Percentiles rank a stretch among this genome's conserved stretches.
Conservation (phyloP, 1,140 invertebrate species). For the Conus ventricosus region DNA sequence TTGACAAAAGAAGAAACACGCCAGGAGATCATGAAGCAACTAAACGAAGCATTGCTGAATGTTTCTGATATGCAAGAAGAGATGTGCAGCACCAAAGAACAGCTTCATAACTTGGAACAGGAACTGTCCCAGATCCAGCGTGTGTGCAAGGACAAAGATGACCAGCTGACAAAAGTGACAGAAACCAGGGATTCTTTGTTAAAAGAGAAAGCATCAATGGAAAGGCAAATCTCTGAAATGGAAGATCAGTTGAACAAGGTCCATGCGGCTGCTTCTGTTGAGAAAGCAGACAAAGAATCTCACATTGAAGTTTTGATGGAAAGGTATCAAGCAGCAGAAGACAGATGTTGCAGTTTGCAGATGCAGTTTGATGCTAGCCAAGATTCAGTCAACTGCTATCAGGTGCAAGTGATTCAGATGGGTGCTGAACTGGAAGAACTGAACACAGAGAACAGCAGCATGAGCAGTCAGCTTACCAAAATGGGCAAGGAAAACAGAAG, state of each 20-base stretch:
- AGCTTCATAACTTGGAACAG: not conserved
- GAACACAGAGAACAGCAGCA: not conserved
- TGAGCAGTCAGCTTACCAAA: not conserved
- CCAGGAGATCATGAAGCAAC: not conserved
- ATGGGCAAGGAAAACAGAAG: not conserved
- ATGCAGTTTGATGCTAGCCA: not conserved
- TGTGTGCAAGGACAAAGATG: slow-evolving; percentile 19
- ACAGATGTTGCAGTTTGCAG: slow-evolving; percentile 2
- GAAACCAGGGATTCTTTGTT: not conserved
- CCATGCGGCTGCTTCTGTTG: not conserved
- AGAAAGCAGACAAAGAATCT: not conserved
- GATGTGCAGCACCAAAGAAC: not conserved
- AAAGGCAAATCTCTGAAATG: not conserved
- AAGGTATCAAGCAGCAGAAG: not conserved
- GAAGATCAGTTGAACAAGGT: not conserved
- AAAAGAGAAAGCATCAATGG: not conserved
- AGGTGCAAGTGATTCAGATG: slow-evolving; percentile 6
- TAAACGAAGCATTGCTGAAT: not conserved
- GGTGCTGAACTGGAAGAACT: slow-evolving; percentile 20
- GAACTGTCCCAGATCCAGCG: not conserved
- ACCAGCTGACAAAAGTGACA: not conserved
- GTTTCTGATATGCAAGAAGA: not conserved
- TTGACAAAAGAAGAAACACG: not conserved
- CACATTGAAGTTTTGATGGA: not conserved
- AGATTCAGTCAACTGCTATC: not conserved